Base-by-base conservation (phyloP, 2,113 vertebrate genomes). In the Pogonocichla stellata region DNA sequence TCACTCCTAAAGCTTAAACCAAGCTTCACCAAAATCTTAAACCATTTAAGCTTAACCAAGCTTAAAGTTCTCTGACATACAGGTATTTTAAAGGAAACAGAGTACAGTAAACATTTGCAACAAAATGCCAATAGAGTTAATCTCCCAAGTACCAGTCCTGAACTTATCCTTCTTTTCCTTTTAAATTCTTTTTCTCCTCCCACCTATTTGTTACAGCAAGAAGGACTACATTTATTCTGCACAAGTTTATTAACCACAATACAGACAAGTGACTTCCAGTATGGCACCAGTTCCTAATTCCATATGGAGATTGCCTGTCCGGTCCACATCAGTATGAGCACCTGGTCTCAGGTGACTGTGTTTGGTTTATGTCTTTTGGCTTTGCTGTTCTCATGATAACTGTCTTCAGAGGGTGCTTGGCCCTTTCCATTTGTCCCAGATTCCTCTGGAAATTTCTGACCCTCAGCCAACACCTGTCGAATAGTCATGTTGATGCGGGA, bases 401-500 rank as follows among this genome's bases (percentile, higher is more conserved):
- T 14, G 47, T 80, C 42, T 47, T 93, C 87, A 26, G 60, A 45
- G 29, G 58, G 31, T 81, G 56, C 9, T 17, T 92, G 90, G 45
- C 34, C 40, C 48, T 88, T 61, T n/a, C 14, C 14, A 0, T 95
- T 71, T 69, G 80, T 92, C 29, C 24, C 40, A 15, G 34, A 75
- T 36, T 96, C 96, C 50, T 94, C 75, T 67, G 98, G 98, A 88
- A 99, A 99, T 34, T 91, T 97, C 96, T 98, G 98, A 12, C 98
- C 98, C 6, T 97, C 89, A 47, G 97, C 98, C 78, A 99, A 94
- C 42, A 99, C 99, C 94, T 99, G 99, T 47, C 99, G 98, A 74
- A 99, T 89, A 7, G 99, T 99, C 98, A 99, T 97, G 51, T 99
- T 99, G 34, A 99, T 97, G 60, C 99, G 99, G 51, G 99, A 99